A percentile compares a stretch with the other conserved stretches of the same genome.
Evolutionary conservation across 2,888 invertebrate genomes (phyloP).

Genomic region (Barypeithes pellucidus): DNA sequence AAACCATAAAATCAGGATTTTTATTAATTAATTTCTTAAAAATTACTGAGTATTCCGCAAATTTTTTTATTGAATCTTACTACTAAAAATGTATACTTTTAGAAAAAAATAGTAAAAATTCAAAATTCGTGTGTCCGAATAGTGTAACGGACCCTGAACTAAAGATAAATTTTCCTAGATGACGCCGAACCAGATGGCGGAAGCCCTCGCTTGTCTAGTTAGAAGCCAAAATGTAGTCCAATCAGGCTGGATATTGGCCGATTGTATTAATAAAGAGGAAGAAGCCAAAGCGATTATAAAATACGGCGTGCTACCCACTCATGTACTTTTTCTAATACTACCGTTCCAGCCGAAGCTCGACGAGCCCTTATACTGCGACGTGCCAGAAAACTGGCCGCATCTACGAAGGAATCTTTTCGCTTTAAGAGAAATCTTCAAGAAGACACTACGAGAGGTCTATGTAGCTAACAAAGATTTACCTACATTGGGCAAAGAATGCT

Average conservation of each 20-base stretch:
- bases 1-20: too few species aligned
- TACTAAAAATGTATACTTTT: too few species aligned
- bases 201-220: slow-evolving; percentile 64
- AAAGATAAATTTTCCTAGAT: slow-evolving; percentile 36
- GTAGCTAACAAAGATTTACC: slow-evolving; percentile 36
- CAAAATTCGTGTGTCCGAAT: too few species aligned
- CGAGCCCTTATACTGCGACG: slow-evolving; percentile 66
- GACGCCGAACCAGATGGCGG: slow-evolving; percentile 61
- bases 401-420: slow-evolving; percentile 65
- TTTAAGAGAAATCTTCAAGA: slow-evolving; percentile 67
- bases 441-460: slow-evolving; percentile 57
- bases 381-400: slow-evolving; percentile 65
- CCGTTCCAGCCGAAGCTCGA: slow-evolving; percentile 64
- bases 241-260: slow-evolving; percentile 64
- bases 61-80: too few species aligned
- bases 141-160: too few species aligned
- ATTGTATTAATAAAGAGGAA: slow-evolving; percentile 70
- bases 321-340: slow-evolving; percentile 72
- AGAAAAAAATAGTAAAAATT: too few species aligned
- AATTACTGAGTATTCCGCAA: too few species aligned
- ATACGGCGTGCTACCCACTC: slow-evolving; percentile 72
- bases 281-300: slow-evolving; percentile 71
- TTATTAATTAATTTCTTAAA: too few species aligned
- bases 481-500: slow-evolving; percentile 68
- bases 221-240: slow-evolving; percentile 61